These are phyloP conservation scores for Cataglyphis albicans DNA, from an alignment of 2,888 invertebrate genomes.

Conservation along the genomic window DNA sequence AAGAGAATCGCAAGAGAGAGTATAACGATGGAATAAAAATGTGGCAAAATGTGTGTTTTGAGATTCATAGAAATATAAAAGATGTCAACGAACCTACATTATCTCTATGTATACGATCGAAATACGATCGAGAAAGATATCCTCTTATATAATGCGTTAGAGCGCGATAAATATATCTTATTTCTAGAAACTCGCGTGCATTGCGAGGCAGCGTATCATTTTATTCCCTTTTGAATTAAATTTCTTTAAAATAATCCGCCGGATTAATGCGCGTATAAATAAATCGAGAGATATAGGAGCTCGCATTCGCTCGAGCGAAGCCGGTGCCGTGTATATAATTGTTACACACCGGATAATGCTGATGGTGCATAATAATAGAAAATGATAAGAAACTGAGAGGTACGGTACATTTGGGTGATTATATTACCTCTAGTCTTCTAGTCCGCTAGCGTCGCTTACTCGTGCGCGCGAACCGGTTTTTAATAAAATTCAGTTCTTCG, in stretches of 20 bases:
- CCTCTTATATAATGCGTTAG: neutral
- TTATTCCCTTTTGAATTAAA: slow-evolving; percentile 14
- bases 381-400: neutral
- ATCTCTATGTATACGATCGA: slow-evolving; percentile 1
- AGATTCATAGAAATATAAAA: neutral
- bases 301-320: neutral
- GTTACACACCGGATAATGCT: slow-evolving; percentile 15
- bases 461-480: slow-evolving; percentile 41
- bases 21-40: no score
- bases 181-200: neutral
- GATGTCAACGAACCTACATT: slow-evolving; percentile 32
- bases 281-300: neutral
- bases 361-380: neutral
- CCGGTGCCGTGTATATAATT: slow-evolving; percentile 28
- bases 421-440: slow-evolving; percentile 20
- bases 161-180: neutral
- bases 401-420: slow-evolving; percentile 34
- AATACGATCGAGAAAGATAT: slow-evolving; percentile 13
- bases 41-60: neutral
- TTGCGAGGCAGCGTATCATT: neutral
- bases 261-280: slow-evolving; percentile 7
- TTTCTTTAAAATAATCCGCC: slow-evolving; percentile 24
- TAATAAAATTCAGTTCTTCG: slow-evolving; percentile 48
- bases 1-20: neutral
- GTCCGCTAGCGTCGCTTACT: slow-evolving; percentile 5